Conservation (phyloP, 2,888 invertebrate genomes). For the Scaptomyza flava region DNA sequence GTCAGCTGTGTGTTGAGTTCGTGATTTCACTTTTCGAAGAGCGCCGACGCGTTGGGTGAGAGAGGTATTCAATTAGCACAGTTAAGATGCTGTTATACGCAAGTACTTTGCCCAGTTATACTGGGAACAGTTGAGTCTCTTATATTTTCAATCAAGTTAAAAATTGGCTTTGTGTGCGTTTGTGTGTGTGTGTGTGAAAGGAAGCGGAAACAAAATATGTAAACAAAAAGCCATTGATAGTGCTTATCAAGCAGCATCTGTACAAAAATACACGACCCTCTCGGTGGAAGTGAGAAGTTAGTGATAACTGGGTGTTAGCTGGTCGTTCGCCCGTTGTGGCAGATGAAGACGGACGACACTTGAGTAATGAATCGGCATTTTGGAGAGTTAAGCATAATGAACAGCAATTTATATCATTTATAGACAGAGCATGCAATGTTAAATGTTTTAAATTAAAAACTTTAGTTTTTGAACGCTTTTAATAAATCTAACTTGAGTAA, state of each 20-base stretch:
- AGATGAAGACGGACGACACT: constrained; percentile 24
- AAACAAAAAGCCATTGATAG: constrained; percentile 56
- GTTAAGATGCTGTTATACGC: constrained; percentile 34
- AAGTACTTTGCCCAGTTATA: constrained; percentile 12
- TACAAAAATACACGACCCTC: constrained; percentile 21
- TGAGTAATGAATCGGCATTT: constrained; percentile 40
- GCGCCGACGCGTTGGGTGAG: constrained; percentile 51
- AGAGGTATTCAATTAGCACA: background rate
- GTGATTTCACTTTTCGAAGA: constrained; percentile 9
- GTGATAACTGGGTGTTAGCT: constrained; percentile 55
- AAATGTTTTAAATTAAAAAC: background rate
- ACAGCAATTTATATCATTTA: constrained; percentile 35
- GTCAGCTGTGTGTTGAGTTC: constrained; percentile 62
- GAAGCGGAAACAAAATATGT: constrained; percentile 42
- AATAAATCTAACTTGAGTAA: no score
- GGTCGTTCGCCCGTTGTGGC: constrained; percentile 1
- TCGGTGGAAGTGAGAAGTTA: constrained; percentile 32
- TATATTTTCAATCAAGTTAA: constrained; percentile 25
- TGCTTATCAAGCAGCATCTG: constrained; percentile 58
- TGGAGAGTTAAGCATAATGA: constrained; percentile 33
- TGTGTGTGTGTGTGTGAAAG: background rate
- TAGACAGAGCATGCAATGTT: background rate
- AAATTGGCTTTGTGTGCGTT: background rate
- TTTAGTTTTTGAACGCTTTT: background rate
- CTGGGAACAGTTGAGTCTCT: constrained; percentile 50